phyloP scores from a whole-genome alignment of 92 coral and sea anemone genomes.

The Hydrozoanthus gracilis region DNA sequence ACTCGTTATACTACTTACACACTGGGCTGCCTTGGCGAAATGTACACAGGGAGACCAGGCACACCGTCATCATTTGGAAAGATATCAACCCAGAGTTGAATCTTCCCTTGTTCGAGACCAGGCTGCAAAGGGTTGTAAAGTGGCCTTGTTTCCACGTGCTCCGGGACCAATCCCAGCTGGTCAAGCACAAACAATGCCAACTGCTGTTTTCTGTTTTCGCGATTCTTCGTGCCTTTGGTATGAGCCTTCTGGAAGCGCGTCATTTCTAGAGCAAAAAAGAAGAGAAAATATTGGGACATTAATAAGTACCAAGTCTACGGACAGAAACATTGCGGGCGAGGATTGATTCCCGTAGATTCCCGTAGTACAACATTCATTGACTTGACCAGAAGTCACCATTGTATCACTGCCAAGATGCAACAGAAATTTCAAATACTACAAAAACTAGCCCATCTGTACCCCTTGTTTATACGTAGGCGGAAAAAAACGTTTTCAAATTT shows the following conservation, averaged over 20 bases:
- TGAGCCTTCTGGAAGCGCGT: constrained; percentile 52
- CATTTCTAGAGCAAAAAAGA: constrained; percentile 54
- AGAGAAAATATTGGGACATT: neutral
- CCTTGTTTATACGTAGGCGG: too few species aligned
- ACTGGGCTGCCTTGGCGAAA: constrained; percentile 81
- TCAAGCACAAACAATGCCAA: constrained; percentile 81
- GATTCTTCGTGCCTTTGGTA: constrained; percentile 36
- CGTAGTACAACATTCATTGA: too few species aligned
- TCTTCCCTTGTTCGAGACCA: constrained; percentile 81
- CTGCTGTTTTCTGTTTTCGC: constrained; percentile 66
- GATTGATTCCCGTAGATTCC: too few species aligned
- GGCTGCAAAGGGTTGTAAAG: constrained; percentile 86
- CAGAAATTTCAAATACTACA: too few species aligned
- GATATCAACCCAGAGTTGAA: constrained; percentile 90
- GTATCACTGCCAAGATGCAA: too few species aligned
- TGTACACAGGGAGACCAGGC: constrained; percentile 78
- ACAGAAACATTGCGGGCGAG: neutral
- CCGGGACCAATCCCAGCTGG: constrained; percentile 78
- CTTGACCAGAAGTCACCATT: too few species aligned
- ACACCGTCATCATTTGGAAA: constrained; percentile 80
- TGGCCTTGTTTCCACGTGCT: constrained; percentile 92
- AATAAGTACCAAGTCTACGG: too few species aligned
- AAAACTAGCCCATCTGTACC: too few species aligned
- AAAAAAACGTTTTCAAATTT: too few species aligned
- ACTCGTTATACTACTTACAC: constrained; percentile 62